Base-by-base conservation (phyloP, 2,888 invertebrate species). In the Hemistola chrysoprasaria region DNA sequence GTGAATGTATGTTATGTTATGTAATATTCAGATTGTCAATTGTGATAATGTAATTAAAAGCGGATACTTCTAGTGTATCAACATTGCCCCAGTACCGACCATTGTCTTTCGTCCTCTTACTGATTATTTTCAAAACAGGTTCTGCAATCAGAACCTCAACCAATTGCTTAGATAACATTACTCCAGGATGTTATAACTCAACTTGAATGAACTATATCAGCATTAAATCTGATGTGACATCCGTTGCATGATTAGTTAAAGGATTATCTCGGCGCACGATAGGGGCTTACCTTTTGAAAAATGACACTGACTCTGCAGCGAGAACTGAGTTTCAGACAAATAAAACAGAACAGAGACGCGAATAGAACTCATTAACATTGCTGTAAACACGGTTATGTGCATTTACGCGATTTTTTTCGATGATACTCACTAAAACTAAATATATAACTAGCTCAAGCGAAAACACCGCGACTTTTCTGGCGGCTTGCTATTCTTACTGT, bases 261-360 rank as follows among this genome's bases (percentile, higher is more conserved):
- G 62, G 65, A 71, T 73, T 69, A 70, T 28, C 46, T 49, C 37
- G 34, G 46, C 49, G 42, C 56, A 43, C 53, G 51, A 38, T 46
- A 39, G 49, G 59, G 48, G 48, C 60, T 71, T 70, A 66, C 66
- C 63, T 56, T 62, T 65, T 73, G 69, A 73, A 74, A 76, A 74
- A 73, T 64, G 62, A 69, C 60, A 62, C 62, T 56, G 55, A 45
- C 53, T 55, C 55, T 53, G 28, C 11, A 24, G 10, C 11, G 7
- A 8, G 8, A 6, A n/a, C 16, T 16, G 9, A 28, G 8, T 20
- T 8, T 25, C 30, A 11, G 23, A n/a, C 11, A 51, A 63, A 68
- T 66, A 62, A 63, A 50, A 16, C 4, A 16, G 16, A 3, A 3
- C 49, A 52, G 61, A 22, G 68, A 68, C 70, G 64, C 61, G 55